A percentile compares a stretch with the other conserved stretches of the same genome.
These are phyloP conservation scores for Dilophus febrilis DNA, from an alignment of 2,888 invertebrate genomes.

Conservation along the genomic window DNA sequence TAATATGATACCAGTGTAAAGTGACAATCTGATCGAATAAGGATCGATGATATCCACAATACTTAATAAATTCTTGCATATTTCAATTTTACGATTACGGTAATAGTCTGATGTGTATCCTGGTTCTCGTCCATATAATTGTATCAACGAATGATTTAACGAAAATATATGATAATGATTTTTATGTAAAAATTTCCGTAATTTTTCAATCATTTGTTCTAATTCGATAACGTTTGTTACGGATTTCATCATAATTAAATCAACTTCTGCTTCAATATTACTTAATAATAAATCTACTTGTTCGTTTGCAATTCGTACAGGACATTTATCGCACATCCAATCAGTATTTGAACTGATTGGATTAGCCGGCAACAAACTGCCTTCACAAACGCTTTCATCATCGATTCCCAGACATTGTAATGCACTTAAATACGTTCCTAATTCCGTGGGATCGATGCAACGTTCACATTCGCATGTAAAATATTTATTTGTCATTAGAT, in stretches of 20 bases:
- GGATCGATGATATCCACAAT: slow-evolving; percentile 52
- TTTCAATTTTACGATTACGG: slow-evolving; percentile 44
- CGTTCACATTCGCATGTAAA: slow-evolving; percentile 57
- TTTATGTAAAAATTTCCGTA: slow-evolving; percentile 60
- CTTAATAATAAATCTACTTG: slow-evolving; percentile 34
- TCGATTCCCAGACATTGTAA: slow-evolving; percentile 24
- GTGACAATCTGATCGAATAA: slow-evolving; percentile 49
- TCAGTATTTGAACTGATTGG: slow-evolving; percentile 53
- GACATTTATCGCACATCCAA: slow-evolving; percentile 60
- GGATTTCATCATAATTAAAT: slow-evolving; percentile 33
- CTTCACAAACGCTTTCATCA: slow-evolving; percentile 36
- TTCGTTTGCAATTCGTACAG: slow-evolving; percentile 41
- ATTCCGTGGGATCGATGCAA: slow-evolving; percentile 65
- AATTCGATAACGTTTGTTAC: slow-evolving; percentile 37
- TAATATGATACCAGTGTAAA: slow-evolving; percentile 62
- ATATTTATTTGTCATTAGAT: slow-evolving; percentile 61
- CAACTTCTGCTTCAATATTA: slow-evolving; percentile 44
- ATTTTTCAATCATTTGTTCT: slow-evolving; percentile 46
- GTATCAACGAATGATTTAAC: slow-evolving; percentile 65
- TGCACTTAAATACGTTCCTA: slow-evolving; percentile 37
- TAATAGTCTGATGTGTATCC: slow-evolving; percentile 38
- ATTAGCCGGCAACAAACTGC: slow-evolving; percentile 50
- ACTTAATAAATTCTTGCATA: slow-evolving; percentile 46
- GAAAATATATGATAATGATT: slow-evolving; percentile 72
- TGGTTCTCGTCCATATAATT: slow-evolving; percentile 54